These are phyloP conservation scores for Hirtodrosophila histrioides DNA, from an alignment of 2,888 invertebrate genomes.

Conservation along the genomic window DNA sequence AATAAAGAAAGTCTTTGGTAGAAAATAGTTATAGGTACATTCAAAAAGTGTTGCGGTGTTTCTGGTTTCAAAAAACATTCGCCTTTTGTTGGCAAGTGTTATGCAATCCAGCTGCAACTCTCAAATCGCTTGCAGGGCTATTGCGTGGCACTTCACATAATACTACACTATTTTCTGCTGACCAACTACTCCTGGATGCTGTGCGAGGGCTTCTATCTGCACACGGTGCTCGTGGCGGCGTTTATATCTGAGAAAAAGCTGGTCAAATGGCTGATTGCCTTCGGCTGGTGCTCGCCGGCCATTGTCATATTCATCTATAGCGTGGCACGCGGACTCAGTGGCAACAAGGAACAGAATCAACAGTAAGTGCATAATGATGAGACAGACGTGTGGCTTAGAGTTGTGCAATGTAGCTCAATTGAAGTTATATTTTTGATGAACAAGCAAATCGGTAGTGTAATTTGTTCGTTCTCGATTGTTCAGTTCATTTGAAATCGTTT, in stretches of 20 bases:
- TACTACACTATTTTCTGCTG: slow-evolving; percentile 94
- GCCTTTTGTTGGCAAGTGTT: no score
- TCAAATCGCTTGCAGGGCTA: slow-evolving; percentile 86
- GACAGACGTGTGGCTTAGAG: background rate
- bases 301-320: slow-evolving; percentile 88
- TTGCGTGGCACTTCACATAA: slow-evolving; percentile 92
- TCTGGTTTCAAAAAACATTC: no score
- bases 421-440: no score
- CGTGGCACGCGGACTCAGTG: slow-evolving; percentile 87
- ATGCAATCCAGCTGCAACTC: no score
- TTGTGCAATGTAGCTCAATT: no score
- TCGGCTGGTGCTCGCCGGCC: slow-evolving; percentile 94
- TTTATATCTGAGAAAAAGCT: slow-evolving; percentile 95
- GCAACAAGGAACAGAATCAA: slow-evolving; percentile 85
- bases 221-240: slow-evolving; percentile 95
- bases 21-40: no score
- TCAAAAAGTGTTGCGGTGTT: no score
- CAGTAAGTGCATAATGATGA: slow-evolving; percentile 85
- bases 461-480: no score
- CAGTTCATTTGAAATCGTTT: no score
- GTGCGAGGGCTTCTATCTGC: slow-evolving; percentile 96
- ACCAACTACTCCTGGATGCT: slow-evolving; percentile 99
- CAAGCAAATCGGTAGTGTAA: no score
- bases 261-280: slow-evolving; percentile 91
- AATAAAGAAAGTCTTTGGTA: no score